Evolutionary conservation across 92 coral and sea anemone species (phyloP), one percentile per base, ranked within the genome.

Genomic region (Galaxea fascicularis): DNA sequence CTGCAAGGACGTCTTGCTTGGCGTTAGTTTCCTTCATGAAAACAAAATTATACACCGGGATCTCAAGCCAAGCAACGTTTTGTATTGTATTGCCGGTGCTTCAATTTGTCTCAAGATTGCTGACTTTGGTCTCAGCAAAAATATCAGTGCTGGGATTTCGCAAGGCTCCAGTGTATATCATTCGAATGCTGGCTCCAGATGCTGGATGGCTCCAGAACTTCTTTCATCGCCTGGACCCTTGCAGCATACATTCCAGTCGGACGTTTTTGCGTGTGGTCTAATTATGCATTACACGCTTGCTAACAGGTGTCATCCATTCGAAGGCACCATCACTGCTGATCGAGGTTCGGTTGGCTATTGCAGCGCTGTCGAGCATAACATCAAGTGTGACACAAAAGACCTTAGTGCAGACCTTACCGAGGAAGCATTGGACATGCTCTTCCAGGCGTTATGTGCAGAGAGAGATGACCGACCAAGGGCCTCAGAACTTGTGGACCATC

Each of bases 121-220:
- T 22, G 91, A 88, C 52, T 88, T 88, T n/a, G 91, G 91, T 13
- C 65, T 88, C 44, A 82, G 87, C 60, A 82, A 77, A 49, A 88
- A 76, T 4, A 56, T 80, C 4, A 67, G 77, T 8, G 52, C 31
- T 57, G 85, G 16, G 28, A 29, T 10, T 22, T 26, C 30, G 45
- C 54, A 30, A 49, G 76, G 85, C 57, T 67, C 85, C 20, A 68
- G 66, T 24, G 91, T 74, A 18, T 30, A 46, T 30, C 83, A 76
- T 54, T 64, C 84, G 20, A 66, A 67, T 41, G 91, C 88, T 2
- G 91, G 91, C 27, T 35, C 91, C 9, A 75, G 83, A 76, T 67
- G 62, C 17, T 88, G 91, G 91, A 88, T 88, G 91, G 91, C 88
- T n/a, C 88, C 83, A 7, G 91, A 88, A 46, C 88, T 88, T 15